Percentiles rank a stretch among this genome's conserved stretches.
These are phyloP conservation scores for Cephus sareptanus DNA, from an alignment of 2,888 invertebrate species.

Conservation along the genomic window DNA sequence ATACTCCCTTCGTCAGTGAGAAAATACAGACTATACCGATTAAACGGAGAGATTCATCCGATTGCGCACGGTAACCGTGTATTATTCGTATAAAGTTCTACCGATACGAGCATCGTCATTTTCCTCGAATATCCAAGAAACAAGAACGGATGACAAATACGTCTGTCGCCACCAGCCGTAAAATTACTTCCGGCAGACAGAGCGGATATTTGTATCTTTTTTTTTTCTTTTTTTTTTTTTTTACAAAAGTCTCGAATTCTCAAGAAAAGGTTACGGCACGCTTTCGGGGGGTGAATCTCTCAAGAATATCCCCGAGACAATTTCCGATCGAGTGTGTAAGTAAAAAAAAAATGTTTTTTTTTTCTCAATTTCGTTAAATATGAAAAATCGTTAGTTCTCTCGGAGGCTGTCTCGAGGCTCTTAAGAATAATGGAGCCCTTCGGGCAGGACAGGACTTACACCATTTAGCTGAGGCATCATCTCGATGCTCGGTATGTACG, in stretches of 20 bases:
- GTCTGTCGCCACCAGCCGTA: too few relatives aligned
- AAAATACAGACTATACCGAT: not conserved
- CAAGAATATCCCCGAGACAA: not conserved
- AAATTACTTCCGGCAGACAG: too few relatives aligned
- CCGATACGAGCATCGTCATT: not conserved
- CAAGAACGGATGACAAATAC: too few relatives aligned
- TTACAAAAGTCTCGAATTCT: too few relatives aligned
- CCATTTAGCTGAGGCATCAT: slow-evolving; percentile 64
- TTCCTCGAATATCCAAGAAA: not conserved
- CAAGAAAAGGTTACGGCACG: too few relatives aligned
- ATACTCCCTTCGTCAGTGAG: not conserved
- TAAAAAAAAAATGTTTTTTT: too few relatives aligned
- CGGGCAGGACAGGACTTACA: slow-evolving; percentile 63
- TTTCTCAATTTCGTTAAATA: not conserved
- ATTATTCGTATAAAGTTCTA: not conserved
- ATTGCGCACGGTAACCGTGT: not conserved
- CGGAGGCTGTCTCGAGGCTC: not conserved
- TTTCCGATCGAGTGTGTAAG: too few relatives aligned
- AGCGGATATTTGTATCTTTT: not conserved
- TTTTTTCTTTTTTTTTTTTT: too few relatives aligned
- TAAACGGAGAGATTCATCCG: not conserved
- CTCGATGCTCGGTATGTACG: slow-evolving; percentile 64
- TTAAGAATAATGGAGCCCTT: slow-evolving; percentile 28
- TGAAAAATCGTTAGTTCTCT: not conserved
- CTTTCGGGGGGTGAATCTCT: not conserved